Conservation (phyloP, 2,113 vertebrate genomes). For the Poeciliopsis occidentalis region DNA sequence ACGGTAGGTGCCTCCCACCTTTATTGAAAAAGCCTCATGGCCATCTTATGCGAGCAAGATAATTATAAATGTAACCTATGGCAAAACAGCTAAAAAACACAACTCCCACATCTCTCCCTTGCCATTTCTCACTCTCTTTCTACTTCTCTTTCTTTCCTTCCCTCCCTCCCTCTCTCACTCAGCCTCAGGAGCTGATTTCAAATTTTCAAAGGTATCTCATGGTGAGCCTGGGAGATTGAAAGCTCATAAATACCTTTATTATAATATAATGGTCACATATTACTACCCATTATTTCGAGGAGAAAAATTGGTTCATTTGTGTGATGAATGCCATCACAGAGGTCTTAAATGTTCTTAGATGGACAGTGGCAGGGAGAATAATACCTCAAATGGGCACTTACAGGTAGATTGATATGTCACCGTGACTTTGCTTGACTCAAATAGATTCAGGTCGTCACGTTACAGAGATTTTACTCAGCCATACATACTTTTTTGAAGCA, state of each 20-base stretch:
- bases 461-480: not conserved
- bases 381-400: constrained; percentile 54
- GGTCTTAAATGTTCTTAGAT: constrained; percentile 58
- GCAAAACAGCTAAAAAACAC: constrained; percentile 75
- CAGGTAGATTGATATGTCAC: constrained; percentile 52
- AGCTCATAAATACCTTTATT: constrained; percentile 81
- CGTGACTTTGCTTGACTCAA: constrained; percentile 38
- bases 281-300: constrained; percentile 73
- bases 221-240: constrained; percentile 73
- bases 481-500: not conserved
- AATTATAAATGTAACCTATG: constrained; percentile 80
- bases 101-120: constrained; percentile 74
- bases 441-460: not conserved
- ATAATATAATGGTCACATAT: constrained; percentile 77
- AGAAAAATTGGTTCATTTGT: constrained; percentile 67
- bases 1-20: constrained; percentile 70
- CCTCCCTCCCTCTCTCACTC: constrained; percentile 39
- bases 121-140: constrained; percentile 59
- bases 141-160: constrained; percentile 33
- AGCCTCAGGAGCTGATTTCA: constrained; percentile 73
- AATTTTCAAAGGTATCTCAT: constrained; percentile 77
- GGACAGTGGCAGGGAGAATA: constrained; percentile 50
- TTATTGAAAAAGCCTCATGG: constrained; percentile 73
- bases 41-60: constrained; percentile 72
- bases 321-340: constrained; percentile 70